Base-by-base conservation (phyloP, 1,140 invertebrate genomes). In the Pemphigus obesinymphae region DNA sequence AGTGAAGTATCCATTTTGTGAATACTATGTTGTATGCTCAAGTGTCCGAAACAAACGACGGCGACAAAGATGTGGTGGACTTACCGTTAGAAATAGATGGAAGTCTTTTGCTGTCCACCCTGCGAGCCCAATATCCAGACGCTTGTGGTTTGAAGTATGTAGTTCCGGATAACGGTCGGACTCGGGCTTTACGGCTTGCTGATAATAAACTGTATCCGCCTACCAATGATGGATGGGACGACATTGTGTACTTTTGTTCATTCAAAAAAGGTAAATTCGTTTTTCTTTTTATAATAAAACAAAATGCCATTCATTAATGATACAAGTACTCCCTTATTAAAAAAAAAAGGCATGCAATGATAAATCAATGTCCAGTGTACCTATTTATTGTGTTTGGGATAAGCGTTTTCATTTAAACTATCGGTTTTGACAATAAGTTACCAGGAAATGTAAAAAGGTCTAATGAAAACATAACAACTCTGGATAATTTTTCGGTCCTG, bases 121-220 rank as follows among this genome's bases (percentile, higher is more conserved):
- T 98, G 73, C 90, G 94, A 73, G 95, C 95, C 75, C 95, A 97
- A 86, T 98, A 96, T 89, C 96, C 96, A 66, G 95, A 95, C 83
- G 94, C 95, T 58, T 96, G 94, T 87, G 97, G 96, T 29, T 89
- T 99, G 58, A 98, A 98, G 90, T 98, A 96, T 88, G 90, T 96
- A 82, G 96, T 93, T 86, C 92, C 94, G 11, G 95, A 96, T 83
- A 94, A 93, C 26, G 92, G 94, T 84, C 91, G 92, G 34, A 92
- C 95, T 87, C 90, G 97, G 82, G 96, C 96, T 63, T 93, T 98
- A 29, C 89, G 96, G 83, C 89, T 97, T 82, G 94, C 91, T 83
- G 95, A 97, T 85, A 94, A 94, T 63, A 90, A 92, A 85, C 89
- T 98, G 50, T 93, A 96, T 89, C 92, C 95, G 37, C 95, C 95